Evolutionary conservation across 1,140 invertebrate genomes (phyloP), one percentile per base, ranked within the genome.

Genomic region (Drosophila obscura): DNA sequence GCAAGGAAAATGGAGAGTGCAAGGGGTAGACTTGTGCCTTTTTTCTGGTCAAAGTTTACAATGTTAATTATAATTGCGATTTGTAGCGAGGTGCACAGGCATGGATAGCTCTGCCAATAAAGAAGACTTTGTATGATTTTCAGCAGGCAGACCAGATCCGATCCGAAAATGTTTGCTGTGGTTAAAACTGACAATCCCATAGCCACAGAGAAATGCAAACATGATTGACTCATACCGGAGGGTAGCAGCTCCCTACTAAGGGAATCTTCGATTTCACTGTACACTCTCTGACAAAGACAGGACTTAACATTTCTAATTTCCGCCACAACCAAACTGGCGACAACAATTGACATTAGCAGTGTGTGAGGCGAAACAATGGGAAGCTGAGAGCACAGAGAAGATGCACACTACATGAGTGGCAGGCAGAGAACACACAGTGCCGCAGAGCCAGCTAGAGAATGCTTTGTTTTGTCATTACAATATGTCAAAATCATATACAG

Each of bases 31-130:
- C 1, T 39, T 39, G 35, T 51, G 16, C n/a, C 16, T 69, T 45
- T 45, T 64, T 43, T 57, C 45, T 59, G 31, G 13, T 22, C 48
- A 57, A 73, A 73, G 63, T 69, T 84, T 80, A 62, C 77, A 73
- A 67, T 83, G 80, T 76, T 84, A 84, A 83, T 76, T 84, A 71
- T 68, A 80, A 66, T 67, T 84, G 67, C 64, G 22, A 62, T 53
- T 48, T 57, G 31, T 58, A 59, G 50, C 22, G 31, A 55, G 35
- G 48, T 43, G 53, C 15, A 28, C 41, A 31, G 11, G 35, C 35
- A 13, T 13, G 35, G 35, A 39, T 39, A 13, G 0, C 4, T 39
- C 35, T 13, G 35, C 35, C 35, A 39, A 39, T 39, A 39, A 39
- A 5, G 35, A 39, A 13, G 13, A 39, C 11, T 13, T 39, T 39